Percentiles rank a stretch among this genome's conserved stretches.
These are phyloP conservation scores for Torymus texanus DNA, from an alignment of 2,888 invertebrate genomes.

Conservation along the genomic window DNA sequence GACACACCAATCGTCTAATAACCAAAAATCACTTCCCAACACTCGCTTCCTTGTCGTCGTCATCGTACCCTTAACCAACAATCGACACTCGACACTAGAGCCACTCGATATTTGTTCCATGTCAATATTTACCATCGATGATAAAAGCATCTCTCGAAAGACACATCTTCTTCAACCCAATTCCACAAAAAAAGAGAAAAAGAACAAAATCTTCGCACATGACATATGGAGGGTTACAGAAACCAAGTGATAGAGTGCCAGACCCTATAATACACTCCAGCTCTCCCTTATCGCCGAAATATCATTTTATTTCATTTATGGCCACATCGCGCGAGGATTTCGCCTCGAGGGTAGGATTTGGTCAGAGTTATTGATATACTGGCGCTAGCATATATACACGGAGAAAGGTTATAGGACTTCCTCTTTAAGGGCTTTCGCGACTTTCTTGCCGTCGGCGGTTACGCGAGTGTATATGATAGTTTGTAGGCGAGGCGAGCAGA, in stretches of 20 bases:
- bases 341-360: conserved; percentile 52
- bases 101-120: conserved; percentile 30
- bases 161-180: neutral
- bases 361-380: conserved; percentile 63
- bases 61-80: neutral
- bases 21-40: conserved; percentile 4
- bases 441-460: conserved; percentile 6
- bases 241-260: conserved; percentile 31
- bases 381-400: neutral
- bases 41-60: neutral
- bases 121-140: conserved; percentile 27
- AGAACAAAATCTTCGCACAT: conserved; percentile 5
- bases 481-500: no score
- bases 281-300: conserved; percentile 66
- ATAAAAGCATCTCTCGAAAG: neutral
- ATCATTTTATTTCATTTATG: conserved; percentile 76
- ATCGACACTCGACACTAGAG: conserved; percentile 20
- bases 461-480: neutral
- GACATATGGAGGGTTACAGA: conserved; percentile 26
- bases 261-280: neutral
- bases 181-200: no score
- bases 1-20: conserved; percentile 1
- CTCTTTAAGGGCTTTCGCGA: conserved; percentile 43
- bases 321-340: conserved; percentile 64
- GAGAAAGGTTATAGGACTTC: conserved; percentile 3